Conservation (phyloP, 2,113 vertebrate genomes). For the Apodemus sylvaticus region DNA sequence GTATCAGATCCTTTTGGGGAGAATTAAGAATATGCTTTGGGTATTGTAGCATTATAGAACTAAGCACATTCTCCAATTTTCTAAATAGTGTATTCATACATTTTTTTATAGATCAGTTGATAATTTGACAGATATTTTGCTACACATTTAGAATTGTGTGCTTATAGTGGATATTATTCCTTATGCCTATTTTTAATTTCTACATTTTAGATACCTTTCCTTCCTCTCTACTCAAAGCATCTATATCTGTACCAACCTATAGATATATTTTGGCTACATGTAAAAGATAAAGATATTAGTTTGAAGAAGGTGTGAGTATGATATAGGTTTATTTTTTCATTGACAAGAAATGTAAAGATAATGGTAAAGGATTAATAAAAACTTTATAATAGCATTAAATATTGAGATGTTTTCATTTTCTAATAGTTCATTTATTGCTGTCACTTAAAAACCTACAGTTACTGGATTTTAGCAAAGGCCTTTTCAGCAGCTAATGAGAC, state of each 20-base stretch:
- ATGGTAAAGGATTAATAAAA: not conserved
- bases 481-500: too few relatives aligned
- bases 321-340: not conserved
- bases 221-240: not conserved
- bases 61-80: not conserved
- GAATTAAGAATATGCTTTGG: not conserved
- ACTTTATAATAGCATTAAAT: not conserved
- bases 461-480: too few relatives aligned
- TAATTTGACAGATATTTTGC: not conserved
- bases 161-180: not conserved
- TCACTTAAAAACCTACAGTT: not conserved
- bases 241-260: not conserved
- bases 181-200: not conserved
- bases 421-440: not conserved
- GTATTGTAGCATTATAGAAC: not conserved
- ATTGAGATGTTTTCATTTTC: not conserved
- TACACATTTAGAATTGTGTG: not conserved
- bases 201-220: slow-evolving; percentile 1
- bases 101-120: not conserved
- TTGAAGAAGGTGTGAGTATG: not conserved
- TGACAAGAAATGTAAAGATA: not conserved
- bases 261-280: not conserved
- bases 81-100: not conserved
- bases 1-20: not conserved
- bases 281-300: not conserved